Evolutionary conservation across 30 jellyfish, hydroid and myxozoan species (phyloP).

Genomic region (Hydra vulgaris): DNA sequence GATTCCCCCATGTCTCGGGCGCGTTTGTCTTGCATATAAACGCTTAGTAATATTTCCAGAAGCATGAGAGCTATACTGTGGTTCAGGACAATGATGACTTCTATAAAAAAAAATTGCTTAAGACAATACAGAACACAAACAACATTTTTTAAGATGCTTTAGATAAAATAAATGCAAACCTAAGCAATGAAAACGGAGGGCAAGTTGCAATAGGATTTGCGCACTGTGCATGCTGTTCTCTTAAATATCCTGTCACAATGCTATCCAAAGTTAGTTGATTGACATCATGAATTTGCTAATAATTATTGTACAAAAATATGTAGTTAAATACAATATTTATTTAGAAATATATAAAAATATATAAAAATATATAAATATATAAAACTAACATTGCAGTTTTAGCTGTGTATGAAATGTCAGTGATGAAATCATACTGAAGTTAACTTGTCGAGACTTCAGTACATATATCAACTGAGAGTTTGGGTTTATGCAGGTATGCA

Average conservation of each 20-base stretch:
- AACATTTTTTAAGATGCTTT: constrained; percentile 3
- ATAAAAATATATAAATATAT: no score
- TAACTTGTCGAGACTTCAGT: no score
- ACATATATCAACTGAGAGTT: no score
- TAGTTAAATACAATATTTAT: no score
- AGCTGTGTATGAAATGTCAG: no score
- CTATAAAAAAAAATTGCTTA: constrained; percentile 7
- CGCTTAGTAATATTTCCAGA: constrained; percentile 50
- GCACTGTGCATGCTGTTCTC: constrained; percentile 94
- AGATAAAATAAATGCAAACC: constrained; percentile 19
- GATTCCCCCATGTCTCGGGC: constrained; percentile 74
- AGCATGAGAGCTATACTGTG: constrained; percentile 58
- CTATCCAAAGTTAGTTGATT: constrained; percentile 57
- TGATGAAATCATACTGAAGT: no score
- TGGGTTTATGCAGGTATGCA: no score
- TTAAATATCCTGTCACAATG: constrained; percentile 58
- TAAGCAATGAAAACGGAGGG: constrained; percentile 70
- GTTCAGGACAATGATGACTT: constrained; percentile 88
- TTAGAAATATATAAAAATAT: no score
- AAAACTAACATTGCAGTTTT: no score
- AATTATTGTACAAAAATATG: neutral
- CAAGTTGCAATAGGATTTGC: constrained; percentile 80
- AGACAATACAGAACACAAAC: neutral
- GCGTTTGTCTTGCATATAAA: constrained; percentile 50
- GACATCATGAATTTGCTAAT: neutral